Evolutionary conservation across 1,140 invertebrate species (phyloP).

Genomic region (Tetramorium alpestre): DNA sequence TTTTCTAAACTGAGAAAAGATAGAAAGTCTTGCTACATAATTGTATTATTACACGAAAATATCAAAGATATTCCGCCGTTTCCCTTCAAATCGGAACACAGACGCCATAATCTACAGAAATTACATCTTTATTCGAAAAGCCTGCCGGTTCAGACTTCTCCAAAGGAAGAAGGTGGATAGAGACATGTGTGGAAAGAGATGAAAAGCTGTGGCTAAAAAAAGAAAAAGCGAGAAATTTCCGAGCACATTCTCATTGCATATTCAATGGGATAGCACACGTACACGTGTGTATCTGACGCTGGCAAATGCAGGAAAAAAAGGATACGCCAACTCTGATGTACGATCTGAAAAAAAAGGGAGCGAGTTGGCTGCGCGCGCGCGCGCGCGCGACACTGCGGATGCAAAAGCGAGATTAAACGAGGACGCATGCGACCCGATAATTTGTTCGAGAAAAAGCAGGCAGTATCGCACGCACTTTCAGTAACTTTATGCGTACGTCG

Average conservation of each 20-base stretch:
- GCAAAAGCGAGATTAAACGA: slow-evolving; percentile 52
- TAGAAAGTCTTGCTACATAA: neutral
- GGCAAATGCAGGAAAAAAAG: slow-evolving; percentile 53
- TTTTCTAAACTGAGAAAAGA: neutral
- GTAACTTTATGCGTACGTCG: neutral
- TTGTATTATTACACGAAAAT: neutral
- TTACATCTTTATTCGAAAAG: slow-evolving; percentile 42
- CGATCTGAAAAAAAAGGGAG: slow-evolving; percentile 47
- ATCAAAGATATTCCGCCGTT: neutral
- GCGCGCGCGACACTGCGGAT: slow-evolving; percentile 40
- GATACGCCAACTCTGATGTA: slow-evolving; percentile 49
- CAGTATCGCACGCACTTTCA: slow-evolving; percentile 29
- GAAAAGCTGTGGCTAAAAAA: slow-evolving; percentile 27
- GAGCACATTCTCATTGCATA: slow-evolving; percentile 60
- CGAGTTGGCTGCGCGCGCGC: slow-evolving; percentile 2
- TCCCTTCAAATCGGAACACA: neutral
- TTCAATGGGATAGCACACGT: slow-evolving; percentile 52
- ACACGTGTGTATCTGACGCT: slow-evolving; percentile 57
- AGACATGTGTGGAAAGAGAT: slow-evolving; percentile 7
- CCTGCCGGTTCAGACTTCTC: neutral
- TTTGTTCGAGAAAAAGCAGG: slow-evolving; percentile 37
- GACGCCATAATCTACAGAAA: slow-evolving; percentile 27
- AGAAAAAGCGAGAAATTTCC: slow-evolving; percentile 22
- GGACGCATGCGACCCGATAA: slow-evolving; percentile 46
- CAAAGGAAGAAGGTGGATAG: neutral